Conservation (phyloP, 1,140 invertebrate genomes). For the Grapholita molesta region DNA sequence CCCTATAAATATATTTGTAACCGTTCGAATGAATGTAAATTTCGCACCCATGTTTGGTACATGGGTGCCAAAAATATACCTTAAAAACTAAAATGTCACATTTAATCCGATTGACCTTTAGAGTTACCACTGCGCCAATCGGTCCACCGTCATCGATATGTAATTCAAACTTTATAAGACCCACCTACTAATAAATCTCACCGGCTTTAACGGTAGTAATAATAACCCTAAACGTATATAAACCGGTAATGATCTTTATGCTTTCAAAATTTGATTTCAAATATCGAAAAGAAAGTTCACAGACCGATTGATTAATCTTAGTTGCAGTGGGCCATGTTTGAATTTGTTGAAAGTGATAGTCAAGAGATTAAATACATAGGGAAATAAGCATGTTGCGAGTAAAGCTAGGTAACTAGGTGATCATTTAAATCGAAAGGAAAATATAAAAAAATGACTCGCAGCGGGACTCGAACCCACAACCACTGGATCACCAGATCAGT, state of each 20-base stretch:
- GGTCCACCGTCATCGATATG: not conserved
- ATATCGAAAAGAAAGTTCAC: conserved; percentile 1
- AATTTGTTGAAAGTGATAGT: not conserved
- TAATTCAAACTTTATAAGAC: not conserved
- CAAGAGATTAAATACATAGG: not conserved
- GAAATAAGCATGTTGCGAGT: too few species aligned
- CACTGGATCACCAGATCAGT: too few species aligned
- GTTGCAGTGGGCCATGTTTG: not conserved
- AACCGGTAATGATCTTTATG: not conserved
- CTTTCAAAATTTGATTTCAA: conserved; percentile 8
- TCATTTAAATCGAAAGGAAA: too few species aligned
- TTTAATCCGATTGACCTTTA: too few species aligned
- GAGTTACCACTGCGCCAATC: not conserved
- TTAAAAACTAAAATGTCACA: not conserved
- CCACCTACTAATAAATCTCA: conserved; percentile 9
- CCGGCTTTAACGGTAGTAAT: not conserved
- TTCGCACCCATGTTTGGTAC: too few species aligned
- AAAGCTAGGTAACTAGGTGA: too few species aligned
- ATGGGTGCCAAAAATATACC: too few species aligned
- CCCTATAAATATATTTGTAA: too few species aligned
- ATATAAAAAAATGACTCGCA: too few species aligned
- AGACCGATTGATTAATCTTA: not conserved
- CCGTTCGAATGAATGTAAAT: too few species aligned
- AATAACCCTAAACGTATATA: not conserved
- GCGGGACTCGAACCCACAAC: too few species aligned